These are phyloP conservation scores for Muricea muricata DNA, from an alignment of 92 coral and sea anemone species.

Conservation along the genomic window DNA sequence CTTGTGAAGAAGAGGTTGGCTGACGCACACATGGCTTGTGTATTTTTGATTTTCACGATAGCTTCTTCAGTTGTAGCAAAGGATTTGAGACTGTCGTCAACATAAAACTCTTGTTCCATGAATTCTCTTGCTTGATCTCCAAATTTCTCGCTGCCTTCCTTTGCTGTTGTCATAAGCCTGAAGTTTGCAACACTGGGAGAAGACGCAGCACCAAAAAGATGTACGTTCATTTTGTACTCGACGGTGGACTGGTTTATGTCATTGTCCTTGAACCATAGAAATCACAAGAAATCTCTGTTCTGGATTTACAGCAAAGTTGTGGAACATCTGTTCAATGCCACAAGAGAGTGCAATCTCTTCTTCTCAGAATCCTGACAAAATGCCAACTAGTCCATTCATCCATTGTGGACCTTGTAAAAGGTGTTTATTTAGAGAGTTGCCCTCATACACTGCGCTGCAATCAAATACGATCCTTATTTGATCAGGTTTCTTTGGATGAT, in stretches of 20 bases:
- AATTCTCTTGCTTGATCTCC: background rate
- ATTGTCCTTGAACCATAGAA: slow-evolving; percentile 60
- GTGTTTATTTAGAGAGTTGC: background rate
- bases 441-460: background rate
- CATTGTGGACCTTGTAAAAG: slow-evolving; percentile 39
- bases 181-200: background rate
- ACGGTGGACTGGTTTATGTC: background rate
- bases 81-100: slow-evolving; percentile 62
- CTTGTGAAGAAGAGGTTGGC: slow-evolving; percentile 52
- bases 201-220: slow-evolving; percentile 39
- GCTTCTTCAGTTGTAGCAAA: slow-evolving; percentile 42
- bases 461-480: slow-evolving; percentile 4
- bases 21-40: slow-evolving; percentile 46
- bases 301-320: slow-evolving; percentile 60
- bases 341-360: slow-evolving; percentile 65
- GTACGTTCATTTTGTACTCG: slow-evolving; percentile 35
- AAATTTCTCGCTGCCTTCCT: background rate
- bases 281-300: slow-evolving; percentile 64
- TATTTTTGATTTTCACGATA: slow-evolving; percentile 22
- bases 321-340: slow-evolving; percentile 70
- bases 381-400: slow-evolving; percentile 67
- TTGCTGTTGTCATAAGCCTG: background rate
- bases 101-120: slow-evolving; percentile 58
- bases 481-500: slow-evolving; percentile 1
- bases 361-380: slow-evolving; percentile 67